phyloP scores from a whole-genome alignment of 2,797 vertebrate genomes.

The Rhynchonycteris naso region DNA sequence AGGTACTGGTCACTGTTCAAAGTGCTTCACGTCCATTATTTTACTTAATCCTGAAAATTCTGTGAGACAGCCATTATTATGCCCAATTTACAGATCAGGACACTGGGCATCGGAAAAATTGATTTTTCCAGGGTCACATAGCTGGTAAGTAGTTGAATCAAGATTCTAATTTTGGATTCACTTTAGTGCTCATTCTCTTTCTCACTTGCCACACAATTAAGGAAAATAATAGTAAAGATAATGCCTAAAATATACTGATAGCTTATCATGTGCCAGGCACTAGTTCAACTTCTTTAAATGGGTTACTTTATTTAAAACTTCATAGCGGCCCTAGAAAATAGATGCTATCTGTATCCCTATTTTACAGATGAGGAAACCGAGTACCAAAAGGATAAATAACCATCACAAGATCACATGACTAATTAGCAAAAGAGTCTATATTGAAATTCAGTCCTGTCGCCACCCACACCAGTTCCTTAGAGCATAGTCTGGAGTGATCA shows the following conservation, averaged over 20 bases:
- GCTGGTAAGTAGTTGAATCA: not conserved
- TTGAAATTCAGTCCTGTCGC: not conserved
- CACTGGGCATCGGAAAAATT: not conserved
- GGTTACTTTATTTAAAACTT: not conserved
- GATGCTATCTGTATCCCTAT: not conserved
- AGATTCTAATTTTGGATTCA: not conserved
- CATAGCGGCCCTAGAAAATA: not conserved
- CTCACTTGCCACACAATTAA: not conserved
- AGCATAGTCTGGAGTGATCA: not conserved
- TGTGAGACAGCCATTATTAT: not conserved
- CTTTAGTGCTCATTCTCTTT: not conserved
- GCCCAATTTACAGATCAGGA: not conserved
- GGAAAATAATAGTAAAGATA: not conserved
- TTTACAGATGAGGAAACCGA: not conserved
- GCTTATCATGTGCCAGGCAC: not conserved
- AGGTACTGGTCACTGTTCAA: not conserved
- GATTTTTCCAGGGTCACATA: not conserved
- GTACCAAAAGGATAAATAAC: not conserved
- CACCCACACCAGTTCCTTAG: not conserved
- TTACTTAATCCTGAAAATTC: not conserved
- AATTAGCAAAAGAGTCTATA: not conserved
- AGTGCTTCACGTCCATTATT: not conserved
- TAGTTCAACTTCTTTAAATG: not conserved
- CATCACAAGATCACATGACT: not conserved
- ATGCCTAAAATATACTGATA: not conserved